These are phyloP conservation scores for Watersipora subatra DNA, from an alignment of 1,140 invertebrate genomes.

Conservation along the genomic window DNA sequence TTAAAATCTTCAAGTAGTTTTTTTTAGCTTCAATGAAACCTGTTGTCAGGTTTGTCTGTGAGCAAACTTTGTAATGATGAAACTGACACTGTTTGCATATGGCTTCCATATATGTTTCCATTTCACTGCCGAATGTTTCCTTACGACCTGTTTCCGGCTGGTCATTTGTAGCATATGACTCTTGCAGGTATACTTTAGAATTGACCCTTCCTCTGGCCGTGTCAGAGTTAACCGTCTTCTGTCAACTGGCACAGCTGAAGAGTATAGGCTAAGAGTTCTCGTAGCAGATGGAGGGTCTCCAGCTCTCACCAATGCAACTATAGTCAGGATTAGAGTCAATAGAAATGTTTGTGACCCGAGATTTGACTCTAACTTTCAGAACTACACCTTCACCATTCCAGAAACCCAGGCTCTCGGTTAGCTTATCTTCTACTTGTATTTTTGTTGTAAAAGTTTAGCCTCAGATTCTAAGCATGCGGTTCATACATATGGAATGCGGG, in stretches of 20 bases:
- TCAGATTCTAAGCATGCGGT: too few relatives aligned
- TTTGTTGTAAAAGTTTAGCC: too few relatives aligned
- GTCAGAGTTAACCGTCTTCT: background rate
- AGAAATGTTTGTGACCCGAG: background rate
- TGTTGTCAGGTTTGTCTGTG: too few relatives aligned
- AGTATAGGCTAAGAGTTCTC: background rate
- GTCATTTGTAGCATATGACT: too few relatives aligned
- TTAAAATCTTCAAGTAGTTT: too few relatives aligned
- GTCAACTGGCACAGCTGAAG: background rate
- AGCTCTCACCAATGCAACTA: background rate
- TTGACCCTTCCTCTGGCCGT: background rate
- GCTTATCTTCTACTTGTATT: slow-evolving; percentile 37
- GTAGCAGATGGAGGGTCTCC: background rate
- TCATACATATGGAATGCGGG: too few relatives aligned
- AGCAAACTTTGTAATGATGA: too few relatives aligned
- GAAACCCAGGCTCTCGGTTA: slow-evolving; percentile 51
- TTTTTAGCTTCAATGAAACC: too few relatives aligned
- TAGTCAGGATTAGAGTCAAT: background rate
- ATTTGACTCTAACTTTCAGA: slow-evolving; percentile 38
- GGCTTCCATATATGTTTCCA: too few relatives aligned
- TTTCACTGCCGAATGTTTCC: too few relatives aligned
- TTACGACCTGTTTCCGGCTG: too few relatives aligned
- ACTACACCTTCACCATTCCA: slow-evolving; percentile 62
- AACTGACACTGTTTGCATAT: too few relatives aligned
- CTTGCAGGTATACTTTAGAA: background rate